These are phyloP conservation scores for Lasioglossum morio DNA, from an alignment of 2,888 invertebrate species.

Conservation along the genomic window DNA sequence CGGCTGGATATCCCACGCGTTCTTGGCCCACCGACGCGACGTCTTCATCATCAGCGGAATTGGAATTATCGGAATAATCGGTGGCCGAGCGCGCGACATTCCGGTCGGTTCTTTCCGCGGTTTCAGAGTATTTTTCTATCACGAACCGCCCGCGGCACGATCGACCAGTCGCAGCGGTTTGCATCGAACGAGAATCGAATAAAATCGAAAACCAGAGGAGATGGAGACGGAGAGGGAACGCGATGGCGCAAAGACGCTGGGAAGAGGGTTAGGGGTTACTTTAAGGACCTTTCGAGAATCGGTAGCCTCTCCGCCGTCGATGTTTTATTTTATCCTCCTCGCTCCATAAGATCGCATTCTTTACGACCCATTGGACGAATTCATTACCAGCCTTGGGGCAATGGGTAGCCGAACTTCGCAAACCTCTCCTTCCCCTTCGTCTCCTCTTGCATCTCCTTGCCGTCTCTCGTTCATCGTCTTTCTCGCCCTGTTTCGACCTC, in stretches of 20 bases:
- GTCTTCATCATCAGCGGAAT: slow-evolving; percentile 80
- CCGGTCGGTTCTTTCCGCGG: background rate
- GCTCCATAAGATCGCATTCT: slow-evolving; percentile 85
- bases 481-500: slow-evolving; percentile 29
- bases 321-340: slow-evolving; percentile 84
- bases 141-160: background rate
- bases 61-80: slow-evolving; percentile 70
- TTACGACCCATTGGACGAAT: slow-evolving; percentile 85
- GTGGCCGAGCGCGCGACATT: slow-evolving; percentile 6
- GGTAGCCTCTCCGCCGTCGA: slow-evolving; percentile 78
- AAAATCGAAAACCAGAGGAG: background rate
- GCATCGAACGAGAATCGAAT: background rate
- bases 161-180: background rate
- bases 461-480: slow-evolving; percentile 53
- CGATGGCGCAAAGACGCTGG: background rate
- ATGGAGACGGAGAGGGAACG: background rate
- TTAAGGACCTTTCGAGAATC: slow-evolving; percentile 79
- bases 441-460: slow-evolving; percentile 17
- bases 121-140: background rate
- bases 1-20: slow-evolving; percentile 82
- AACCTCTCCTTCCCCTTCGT: slow-evolving; percentile 61
- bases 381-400: slow-evolving; percentile 83
- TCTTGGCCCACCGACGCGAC: slow-evolving; percentile 69
- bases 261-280: slow-evolving; percentile 70
- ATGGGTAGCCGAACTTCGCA: slow-evolving; percentile 78